Percentiles rank a stretch among this genome's conserved stretches.
phyloP scores from a whole-genome alignment of 2,888 invertebrate genomes.

The Xestoiulus laeticollis region DNA sequence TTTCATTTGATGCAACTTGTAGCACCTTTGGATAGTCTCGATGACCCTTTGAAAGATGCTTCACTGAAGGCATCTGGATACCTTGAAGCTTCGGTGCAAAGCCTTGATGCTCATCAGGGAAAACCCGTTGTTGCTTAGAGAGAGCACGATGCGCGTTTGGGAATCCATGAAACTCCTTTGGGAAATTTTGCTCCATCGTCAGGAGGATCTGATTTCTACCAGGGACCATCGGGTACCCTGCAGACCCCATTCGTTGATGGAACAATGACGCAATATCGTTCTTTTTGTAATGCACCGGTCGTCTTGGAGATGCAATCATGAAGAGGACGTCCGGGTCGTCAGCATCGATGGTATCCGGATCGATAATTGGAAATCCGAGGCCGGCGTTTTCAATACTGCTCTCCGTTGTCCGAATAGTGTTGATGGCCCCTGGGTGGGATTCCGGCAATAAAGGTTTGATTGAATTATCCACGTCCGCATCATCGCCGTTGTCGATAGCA shows the following conservation, averaged over 20 bases:
- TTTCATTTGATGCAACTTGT: too few relatives aligned
- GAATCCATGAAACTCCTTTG: neutral
- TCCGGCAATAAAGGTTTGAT: constrained; percentile 4
- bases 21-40: neutral
- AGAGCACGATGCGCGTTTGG: neutral
- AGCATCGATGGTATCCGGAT: neutral
- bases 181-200: neutral
- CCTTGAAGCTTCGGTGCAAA: neutral
- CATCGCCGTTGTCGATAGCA: constrained; percentile 22
- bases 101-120: neutral
- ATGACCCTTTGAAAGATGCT: neutral
- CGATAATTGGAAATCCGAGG: constrained; percentile 26
- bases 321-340: neutral
- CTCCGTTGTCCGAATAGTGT: neutral
- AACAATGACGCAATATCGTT: neutral
- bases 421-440: constrained; percentile 26
- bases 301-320: neutral
- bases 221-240: neutral
- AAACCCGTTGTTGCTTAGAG: too few relatives aligned
- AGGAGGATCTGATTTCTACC: too few relatives aligned
- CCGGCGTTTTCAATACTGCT: neutral
- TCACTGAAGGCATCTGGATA: neutral
- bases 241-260: neutral
- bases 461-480: constrained; percentile 19
- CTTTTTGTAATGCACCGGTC: neutral